Conservation (phyloP, 2,888 invertebrate genomes). For the Amphipoea lucens region DNA sequence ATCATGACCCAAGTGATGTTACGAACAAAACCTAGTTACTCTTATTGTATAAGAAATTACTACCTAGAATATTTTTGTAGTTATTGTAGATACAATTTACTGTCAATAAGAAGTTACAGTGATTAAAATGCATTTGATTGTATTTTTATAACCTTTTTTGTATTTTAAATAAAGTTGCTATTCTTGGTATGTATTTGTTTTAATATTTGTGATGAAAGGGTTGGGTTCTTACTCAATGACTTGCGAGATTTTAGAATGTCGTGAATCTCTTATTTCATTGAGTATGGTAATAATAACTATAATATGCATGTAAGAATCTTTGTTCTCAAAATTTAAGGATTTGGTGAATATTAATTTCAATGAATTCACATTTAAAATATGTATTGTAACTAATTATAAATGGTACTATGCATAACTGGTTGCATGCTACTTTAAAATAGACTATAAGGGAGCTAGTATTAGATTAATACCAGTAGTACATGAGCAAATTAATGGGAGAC, state of each 20-base stretch:
- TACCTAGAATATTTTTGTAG: slow-evolving; percentile 84
- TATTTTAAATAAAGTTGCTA: slow-evolving; percentile 90
- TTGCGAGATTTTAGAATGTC: slow-evolving; percentile 44
- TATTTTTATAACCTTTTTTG: slow-evolving; percentile 90
- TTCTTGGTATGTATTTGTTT: slow-evolving; percentile 86
- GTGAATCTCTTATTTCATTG: slow-evolving; percentile 56
- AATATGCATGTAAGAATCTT: slow-evolving; percentile 66
- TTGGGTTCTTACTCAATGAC: slow-evolving; percentile 49
- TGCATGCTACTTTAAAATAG: slow-evolving; percentile 79
- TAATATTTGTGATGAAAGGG: slow-evolving; percentile 64
- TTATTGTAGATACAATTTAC: slow-evolving; percentile 77
- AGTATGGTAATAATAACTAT: slow-evolving; percentile 31
- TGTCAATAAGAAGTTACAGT: slow-evolving; percentile 86
- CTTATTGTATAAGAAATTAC: slow-evolving; percentile 73
- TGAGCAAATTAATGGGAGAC: slow-evolving; percentile 89
- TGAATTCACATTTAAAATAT: slow-evolving; percentile 35
- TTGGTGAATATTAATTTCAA: slow-evolving; percentile 46
- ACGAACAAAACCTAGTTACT: slow-evolving; percentile 75
- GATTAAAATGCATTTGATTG: slow-evolving; percentile 89
- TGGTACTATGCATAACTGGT: slow-evolving; percentile 72
- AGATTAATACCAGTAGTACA: slow-evolving; percentile 75
- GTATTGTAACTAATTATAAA: slow-evolving; percentile 65
- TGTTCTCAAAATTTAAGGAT: slow-evolving; percentile 26
- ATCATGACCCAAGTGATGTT: slow-evolving; percentile 75
- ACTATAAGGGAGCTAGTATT: slow-evolving; percentile 71